A percentile compares a stretch with the other conserved stretches of the same genome.
These are phyloP conservation scores for Chouioia cunea DNA, from an alignment of 2,888 invertebrate genomes.

Conservation along the genomic window DNA sequence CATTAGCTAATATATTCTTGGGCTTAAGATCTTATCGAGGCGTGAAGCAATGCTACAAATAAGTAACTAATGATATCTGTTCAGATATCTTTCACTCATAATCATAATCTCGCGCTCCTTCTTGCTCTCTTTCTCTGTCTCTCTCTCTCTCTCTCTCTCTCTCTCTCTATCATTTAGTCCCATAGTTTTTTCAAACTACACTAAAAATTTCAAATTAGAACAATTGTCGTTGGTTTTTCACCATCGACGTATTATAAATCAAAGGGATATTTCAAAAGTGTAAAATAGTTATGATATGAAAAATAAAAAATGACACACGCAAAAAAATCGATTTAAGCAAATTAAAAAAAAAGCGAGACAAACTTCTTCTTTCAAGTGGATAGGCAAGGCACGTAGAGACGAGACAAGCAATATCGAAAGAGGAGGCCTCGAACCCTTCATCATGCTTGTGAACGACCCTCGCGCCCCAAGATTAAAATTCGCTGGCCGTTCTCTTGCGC, in stretches of 20 bases:
- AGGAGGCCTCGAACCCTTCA: conserved; percentile 28
- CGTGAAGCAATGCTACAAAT: not conserved
- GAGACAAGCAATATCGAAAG: conserved; percentile 21
- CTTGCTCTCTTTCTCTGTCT: no score
- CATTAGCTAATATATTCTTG: not conserved
- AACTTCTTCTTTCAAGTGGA: not conserved
- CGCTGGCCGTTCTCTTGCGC: conserved; percentile 23
- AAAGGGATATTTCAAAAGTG: no score
- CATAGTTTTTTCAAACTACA: no score
- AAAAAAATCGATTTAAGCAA: not conserved
- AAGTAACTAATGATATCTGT: no score
- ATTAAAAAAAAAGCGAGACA: conserved; percentile 6
- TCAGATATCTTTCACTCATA: no score
- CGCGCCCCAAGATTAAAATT: conserved; percentile 38
- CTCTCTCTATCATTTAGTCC: no score
- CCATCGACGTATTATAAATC: no score
- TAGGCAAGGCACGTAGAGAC: not conserved
- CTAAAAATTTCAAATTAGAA: no score
- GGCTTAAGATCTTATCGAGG: conserved; percentile 10
- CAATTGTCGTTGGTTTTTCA: no score
- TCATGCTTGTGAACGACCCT: conserved; percentile 18
- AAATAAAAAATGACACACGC: not conserved
- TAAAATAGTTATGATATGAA: not conserved
- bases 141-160: no score
- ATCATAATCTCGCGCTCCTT: no score